Conservation (phyloP, 2,113 vertebrate genomes). For the Mystacornis crossleyi region DNA sequence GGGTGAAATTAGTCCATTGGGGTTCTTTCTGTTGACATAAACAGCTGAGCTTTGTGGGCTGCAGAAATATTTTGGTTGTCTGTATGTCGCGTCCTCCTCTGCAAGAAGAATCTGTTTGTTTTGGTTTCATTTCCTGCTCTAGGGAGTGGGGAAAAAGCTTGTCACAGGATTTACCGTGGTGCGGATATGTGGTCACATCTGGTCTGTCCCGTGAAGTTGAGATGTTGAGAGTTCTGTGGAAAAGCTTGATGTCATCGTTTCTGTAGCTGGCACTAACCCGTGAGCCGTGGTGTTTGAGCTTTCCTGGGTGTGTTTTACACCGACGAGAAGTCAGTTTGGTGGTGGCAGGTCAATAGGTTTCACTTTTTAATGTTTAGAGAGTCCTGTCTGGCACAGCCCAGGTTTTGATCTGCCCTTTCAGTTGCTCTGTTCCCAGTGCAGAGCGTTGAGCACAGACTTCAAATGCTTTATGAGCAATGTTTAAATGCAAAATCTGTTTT, state of each 20-base stretch:
- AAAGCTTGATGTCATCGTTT: background rate
- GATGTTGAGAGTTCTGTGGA: background rate
- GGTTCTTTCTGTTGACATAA: background rate
- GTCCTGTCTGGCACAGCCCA: background rate
- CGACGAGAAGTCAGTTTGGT: background rate
- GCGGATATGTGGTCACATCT: fast-evolving
- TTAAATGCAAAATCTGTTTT: background rate
- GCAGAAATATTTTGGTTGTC: background rate
- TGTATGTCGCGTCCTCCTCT: background rate
- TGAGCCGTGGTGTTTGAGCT: background rate
- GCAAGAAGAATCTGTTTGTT: background rate
- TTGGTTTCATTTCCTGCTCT: background rate
- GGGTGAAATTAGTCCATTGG: background rate
- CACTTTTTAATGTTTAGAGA: background rate
- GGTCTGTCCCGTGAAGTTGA: fast-evolving
- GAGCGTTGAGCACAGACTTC: background rate
- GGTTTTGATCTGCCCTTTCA: background rate
- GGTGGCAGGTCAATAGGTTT: background rate
- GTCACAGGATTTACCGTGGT: background rate
- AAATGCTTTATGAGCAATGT: background rate
- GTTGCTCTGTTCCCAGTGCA: background rate
- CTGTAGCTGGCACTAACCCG: background rate
- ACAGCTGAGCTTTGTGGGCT: background rate
- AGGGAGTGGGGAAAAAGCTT: background rate
- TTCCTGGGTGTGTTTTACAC: background rate